Conservation (phyloP, 2,888 invertebrate species). For the Periphyllus acericola region DNA sequence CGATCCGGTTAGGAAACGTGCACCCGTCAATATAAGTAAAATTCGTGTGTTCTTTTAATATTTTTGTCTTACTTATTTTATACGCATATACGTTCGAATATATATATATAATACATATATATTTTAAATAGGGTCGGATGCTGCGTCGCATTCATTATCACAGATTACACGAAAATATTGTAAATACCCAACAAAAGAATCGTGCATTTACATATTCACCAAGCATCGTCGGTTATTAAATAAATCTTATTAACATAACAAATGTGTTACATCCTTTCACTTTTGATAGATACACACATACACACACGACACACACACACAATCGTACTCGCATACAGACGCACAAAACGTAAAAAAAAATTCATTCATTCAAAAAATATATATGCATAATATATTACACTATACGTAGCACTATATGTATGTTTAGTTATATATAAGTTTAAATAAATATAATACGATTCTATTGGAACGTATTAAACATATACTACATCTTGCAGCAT, state of each 20-base stretch:
- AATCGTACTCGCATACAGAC: not conserved
- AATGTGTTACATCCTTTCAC: slow-evolving; percentile 61
- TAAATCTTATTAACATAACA: slow-evolving; percentile 62
- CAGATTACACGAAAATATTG: slow-evolving; percentile 61
- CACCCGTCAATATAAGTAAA: slow-evolving; percentile 42
- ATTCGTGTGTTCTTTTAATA: slow-evolving; percentile 55
- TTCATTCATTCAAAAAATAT: slow-evolving; percentile 44
- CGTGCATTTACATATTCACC: slow-evolving; percentile 61
- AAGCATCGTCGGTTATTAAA: slow-evolving; percentile 58
- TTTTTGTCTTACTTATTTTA: slow-evolving; percentile 50
- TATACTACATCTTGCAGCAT: not conserved
- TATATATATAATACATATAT: slow-evolving; percentile 23
- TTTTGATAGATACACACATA: slow-evolving; percentile 55
- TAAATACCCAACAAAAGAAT: slow-evolving; percentile 60
- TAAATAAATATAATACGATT: not conserved
- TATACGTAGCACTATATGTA: not conserved
- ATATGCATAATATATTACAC: not conserved
- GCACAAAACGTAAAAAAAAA: not conserved
- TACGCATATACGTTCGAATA: not conserved
- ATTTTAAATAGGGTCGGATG: slow-evolving; percentile 54
- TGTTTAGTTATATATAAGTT: not conserved
- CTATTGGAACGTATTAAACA: not conserved
- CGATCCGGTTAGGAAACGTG: slow-evolving; percentile 49
- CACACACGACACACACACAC: not conserved
- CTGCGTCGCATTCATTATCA: slow-evolving; percentile 59